These are phyloP conservation scores for Oxytorus armatus DNA, from an alignment of 2,888 invertebrate genomes.

Conservation along the genomic window DNA sequence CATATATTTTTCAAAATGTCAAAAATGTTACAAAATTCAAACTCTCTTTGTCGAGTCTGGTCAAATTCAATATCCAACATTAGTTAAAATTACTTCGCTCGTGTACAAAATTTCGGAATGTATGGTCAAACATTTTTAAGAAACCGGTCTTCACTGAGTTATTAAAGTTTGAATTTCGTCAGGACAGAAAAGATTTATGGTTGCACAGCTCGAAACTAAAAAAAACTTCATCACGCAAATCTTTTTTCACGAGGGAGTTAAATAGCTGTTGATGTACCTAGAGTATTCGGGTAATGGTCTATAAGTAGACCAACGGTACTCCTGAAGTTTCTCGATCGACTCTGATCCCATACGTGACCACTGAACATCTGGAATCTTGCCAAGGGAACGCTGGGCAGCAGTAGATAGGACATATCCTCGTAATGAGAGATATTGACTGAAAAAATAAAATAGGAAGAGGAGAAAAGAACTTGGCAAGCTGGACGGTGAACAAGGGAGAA, in stretches of 20 bases:
- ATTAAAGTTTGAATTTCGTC: too few relatives aligned
- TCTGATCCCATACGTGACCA: conserved; percentile 85
- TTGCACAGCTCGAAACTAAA: not conserved
- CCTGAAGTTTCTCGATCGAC: conserved; percentile 84
- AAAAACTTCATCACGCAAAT: too few relatives aligned
- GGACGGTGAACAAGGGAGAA: not conserved
- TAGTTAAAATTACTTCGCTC: too few relatives aligned
- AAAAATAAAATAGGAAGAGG: conserved; percentile 47
- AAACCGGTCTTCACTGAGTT: too few relatives aligned
- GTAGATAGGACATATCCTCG: conserved; percentile 84
- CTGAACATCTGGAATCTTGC: conserved; percentile 84
- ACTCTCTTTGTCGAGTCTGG: too few relatives aligned
- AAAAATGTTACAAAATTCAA: too few relatives aligned
- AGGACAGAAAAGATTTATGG: too few relatives aligned
- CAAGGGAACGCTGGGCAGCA: conserved; percentile 84
- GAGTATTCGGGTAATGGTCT: conserved; percentile 82
- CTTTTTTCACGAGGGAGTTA: too few relatives aligned
- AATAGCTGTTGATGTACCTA: conserved; percentile 79
- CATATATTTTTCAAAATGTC: too few relatives aligned
- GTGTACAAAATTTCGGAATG: too few relatives aligned
- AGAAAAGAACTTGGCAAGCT: conserved; percentile 21
- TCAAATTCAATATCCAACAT: too few relatives aligned
- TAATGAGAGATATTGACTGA: conserved; percentile 84
- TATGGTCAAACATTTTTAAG: too few relatives aligned
- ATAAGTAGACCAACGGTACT: conserved; percentile 83